Base-by-base conservation (phyloP, 1,140 invertebrate genomes). In the Pseudachorutes palmiensis region DNA sequence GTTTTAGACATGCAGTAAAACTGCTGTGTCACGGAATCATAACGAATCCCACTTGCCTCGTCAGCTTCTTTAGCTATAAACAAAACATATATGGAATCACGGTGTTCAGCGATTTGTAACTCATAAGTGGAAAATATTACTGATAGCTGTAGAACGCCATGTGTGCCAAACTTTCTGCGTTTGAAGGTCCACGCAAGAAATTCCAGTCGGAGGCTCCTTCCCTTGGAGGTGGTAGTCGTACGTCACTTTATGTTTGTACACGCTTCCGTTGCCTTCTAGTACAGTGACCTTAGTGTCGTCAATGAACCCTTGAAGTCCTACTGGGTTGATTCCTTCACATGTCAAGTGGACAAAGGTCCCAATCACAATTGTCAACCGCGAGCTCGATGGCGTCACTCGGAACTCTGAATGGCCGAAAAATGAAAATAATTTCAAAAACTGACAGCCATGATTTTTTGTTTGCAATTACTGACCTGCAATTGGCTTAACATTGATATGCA, bases 1-100 rank as follows among this genome's bases (percentile, higher is more conserved):
- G 61, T 63, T 24, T 63, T 63, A 5, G 61, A 63, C 12, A 28
- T 19, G 26, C 61, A 63, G 28, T 31, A 41, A 24, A 63, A 63
- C 5, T 36, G 26, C 12, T 63, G 5, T 19, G 61, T 63, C 2
- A 19, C 31, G 2, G 61, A 24, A 45, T 63, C 33, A 28, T 63
- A 63, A 3, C 9, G 31, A 45, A 63, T 63, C 45, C 61, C 19
- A n/a, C 26, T 24, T 63, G 12, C 5, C 3, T 41, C 12, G 31
- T 41, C 61, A 32, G 14, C 22, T 19, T 63, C 30, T 3, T 41
- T 5, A 2, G 24, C 30, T 63, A 5, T 9, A 26, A 12, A 63
- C 19, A 5, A 55, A 55, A 55, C 3, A 55, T 14, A 55, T 14
- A 55, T 26, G 36, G 12, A 55, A 55, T 16, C 5, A 55, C 5